Evolutionary conservation across 2,888 invertebrate genomes (phyloP), one percentile per base, ranked within the genome.

Genomic region (Drosophila cyrtoloma): DNA sequence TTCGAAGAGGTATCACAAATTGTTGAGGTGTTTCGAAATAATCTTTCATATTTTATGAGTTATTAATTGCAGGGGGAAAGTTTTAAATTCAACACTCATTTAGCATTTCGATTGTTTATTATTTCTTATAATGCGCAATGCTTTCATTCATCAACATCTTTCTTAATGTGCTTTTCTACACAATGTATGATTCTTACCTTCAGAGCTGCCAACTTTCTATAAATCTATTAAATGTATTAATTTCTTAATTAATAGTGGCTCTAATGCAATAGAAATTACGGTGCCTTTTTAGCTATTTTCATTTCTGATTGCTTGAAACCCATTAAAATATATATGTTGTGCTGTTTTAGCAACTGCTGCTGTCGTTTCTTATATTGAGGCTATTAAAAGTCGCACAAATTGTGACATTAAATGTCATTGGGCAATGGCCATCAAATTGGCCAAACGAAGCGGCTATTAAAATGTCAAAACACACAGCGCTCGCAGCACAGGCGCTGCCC

Each of bases 341-440:
- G 22, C 12, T 39, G 16, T 66, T 55, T 30, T n/a, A 22, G 37
- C n/a, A n/a, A 37, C 35, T 50, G 16, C 47, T 47, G 35, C 26
- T 14, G 66, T 26, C 42, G 33, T 6, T 16, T 35, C 30, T 58
- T 53, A 32, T 39, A 55, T 47, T 57, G 44, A 2, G 63, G 71
- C 76, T 69, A 86, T 85, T 84, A 84, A 81, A 78, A 65, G 60
- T 71, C 71, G 63, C 78, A 64, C 76, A 74, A 87, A 89, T 86
- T 86, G 89, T 86, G 86, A 82, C 87, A 89, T 87, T 77, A 87
- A 89, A 76, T 50, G 87, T 77, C 89, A 72, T 53, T 73, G 84
- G 67, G 56, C 66, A 77, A 76, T 56, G 75, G 77, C 82, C 77
- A 81, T 77, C 84, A 77, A 68, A 81, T 55, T 81, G 71, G 80